Evolutionary conservation across 2,888 invertebrate species (phyloP).

Genomic region (Stenotaenia linearis): DNA sequence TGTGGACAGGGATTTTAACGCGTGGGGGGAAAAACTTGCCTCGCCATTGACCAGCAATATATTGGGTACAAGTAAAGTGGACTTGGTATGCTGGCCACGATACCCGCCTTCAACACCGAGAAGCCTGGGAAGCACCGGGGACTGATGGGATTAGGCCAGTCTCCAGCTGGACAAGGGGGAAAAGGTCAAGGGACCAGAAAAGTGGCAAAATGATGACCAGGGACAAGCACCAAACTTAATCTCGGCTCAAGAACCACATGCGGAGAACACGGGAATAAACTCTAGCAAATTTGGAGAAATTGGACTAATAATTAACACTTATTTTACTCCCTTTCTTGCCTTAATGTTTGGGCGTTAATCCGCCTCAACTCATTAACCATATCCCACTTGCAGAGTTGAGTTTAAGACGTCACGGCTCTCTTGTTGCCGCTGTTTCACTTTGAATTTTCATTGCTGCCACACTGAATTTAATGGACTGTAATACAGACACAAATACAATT

Average conservation of each 20-base stretch:
- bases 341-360: background rate
- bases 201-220: slow-evolving; percentile 11
- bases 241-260: slow-evolving; percentile 24
- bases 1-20: slow-evolving; percentile 27
- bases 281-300: slow-evolving; percentile 3
- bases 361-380: slow-evolving; percentile 7
- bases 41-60: slow-evolving; percentile 18
- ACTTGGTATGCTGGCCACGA: slow-evolving; percentile 30
- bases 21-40: slow-evolving; percentile 29
- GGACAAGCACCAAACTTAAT: slow-evolving; percentile 22
- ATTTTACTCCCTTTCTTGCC: slow-evolving; percentile 10
- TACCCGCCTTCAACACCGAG: background rate
- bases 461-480: background rate
- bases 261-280: slow-evolving; percentile 1
- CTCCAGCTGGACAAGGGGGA: slow-evolving; percentile 8
- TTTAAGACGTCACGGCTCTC: background rate
- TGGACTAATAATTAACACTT: background rate
- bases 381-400: background rate
- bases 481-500: slow-evolving; percentile 14
- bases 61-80: slow-evolving; percentile 19
- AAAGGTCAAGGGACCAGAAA: slow-evolving; percentile 28
- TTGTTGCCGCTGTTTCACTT: background rate
- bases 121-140: slow-evolving; percentile 28
- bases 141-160: slow-evolving; percentile 29
- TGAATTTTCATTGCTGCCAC: background rate